A percentile compares a stretch with the other conserved stretches of the same genome.
phyloP scores from a whole-genome alignment of 1,140 invertebrate species.

The Amyelois transitella region DNA sequence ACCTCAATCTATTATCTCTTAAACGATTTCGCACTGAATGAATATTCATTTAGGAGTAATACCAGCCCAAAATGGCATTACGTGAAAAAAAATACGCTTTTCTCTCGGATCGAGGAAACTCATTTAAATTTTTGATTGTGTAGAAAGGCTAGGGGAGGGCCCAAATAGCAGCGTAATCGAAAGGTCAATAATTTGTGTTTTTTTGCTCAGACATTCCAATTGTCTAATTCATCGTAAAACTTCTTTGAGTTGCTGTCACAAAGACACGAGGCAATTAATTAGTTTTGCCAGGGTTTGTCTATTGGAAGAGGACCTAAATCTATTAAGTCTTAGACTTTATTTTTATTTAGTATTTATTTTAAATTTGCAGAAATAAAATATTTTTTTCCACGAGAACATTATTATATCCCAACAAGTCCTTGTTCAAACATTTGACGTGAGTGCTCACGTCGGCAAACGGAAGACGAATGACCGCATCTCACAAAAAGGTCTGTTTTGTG shows the following conservation, averaged over 20 bases:
- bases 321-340: too few relatives aligned
- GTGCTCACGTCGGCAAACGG: constrained; percentile 36
- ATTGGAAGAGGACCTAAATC: too few relatives aligned
- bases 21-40: constrained; percentile 66
- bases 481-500: constrained; percentile 53
- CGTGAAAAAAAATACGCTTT: constrained; percentile 51
- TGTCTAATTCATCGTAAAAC: constrained; percentile 18
- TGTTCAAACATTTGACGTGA: constrained; percentile 11
- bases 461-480: constrained; percentile 54
- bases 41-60: constrained; percentile 71
- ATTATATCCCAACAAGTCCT: background rate
- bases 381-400: background rate
- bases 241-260: constrained; percentile 11
- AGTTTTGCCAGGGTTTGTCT: background rate
- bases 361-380: too few relatives aligned
- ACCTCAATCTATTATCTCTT: constrained; percentile 67
- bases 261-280: constrained; percentile 8
- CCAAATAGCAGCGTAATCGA: constrained; percentile 40
- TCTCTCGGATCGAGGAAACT: constrained; percentile 43
- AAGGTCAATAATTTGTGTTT: constrained; percentile 51
- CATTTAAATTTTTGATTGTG: constrained; percentile 69
- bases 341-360: too few relatives aligned
- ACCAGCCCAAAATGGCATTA: constrained; percentile 62
- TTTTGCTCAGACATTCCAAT: constrained; percentile 23
- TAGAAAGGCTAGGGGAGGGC: constrained; percentile 30